Base-by-base conservation (phyloP, 2,888 invertebrate species). In the Polydrusus tereticollis region DNA sequence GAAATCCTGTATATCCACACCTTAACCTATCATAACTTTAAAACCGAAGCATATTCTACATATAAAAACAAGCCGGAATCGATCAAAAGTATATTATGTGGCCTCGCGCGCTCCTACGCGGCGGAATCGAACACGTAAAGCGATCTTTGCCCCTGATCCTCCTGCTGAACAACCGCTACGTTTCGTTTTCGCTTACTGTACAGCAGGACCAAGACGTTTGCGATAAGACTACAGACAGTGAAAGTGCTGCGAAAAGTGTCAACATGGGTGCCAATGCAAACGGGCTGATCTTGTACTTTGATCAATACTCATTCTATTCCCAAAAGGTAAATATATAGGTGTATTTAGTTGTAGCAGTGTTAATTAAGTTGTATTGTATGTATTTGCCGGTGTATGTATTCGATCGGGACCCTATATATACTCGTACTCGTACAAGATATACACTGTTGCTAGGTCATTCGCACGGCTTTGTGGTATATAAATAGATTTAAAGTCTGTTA, bases 251-350 rank as follows among this genome's bases (percentile, higher is more conserved):
- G 4, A 36, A 65, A 57, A 43, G n/a, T 29, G 23, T 23, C 16
- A 65, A 41, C 16, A 65, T 65, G 65, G 29, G 14, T 55, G 55
- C 10, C 1, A 29, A 29, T 18, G 16, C 23, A 33, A 80, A 83
- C 80, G 83, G 89, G 73, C 84, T 90, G 71, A 85, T 88, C 75
- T 85, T 93, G 2, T 93, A 91, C 81, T 90, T 90, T 80, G 91
- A 92, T 84, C 90, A 90, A 74, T 92, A 92, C 83, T 92, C 92
- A 78, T 92, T 90, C 83, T 92, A 92, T 82, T 92, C 92, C 36
- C 92, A 92, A 87, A 92, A 92, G 90, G 93, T 93, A 87, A 84
- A 66, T 62, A 60, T 36, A 57, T 12, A n/a, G n/a, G n/a, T n/a
- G n/a, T n/a, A n/a, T n/a, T n/a, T n/a, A n/a, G n/a, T n/a, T n/a